Conservation (phyloP, 2,797 vertebrate genomes). For the Anolis apletophallus region DNA sequence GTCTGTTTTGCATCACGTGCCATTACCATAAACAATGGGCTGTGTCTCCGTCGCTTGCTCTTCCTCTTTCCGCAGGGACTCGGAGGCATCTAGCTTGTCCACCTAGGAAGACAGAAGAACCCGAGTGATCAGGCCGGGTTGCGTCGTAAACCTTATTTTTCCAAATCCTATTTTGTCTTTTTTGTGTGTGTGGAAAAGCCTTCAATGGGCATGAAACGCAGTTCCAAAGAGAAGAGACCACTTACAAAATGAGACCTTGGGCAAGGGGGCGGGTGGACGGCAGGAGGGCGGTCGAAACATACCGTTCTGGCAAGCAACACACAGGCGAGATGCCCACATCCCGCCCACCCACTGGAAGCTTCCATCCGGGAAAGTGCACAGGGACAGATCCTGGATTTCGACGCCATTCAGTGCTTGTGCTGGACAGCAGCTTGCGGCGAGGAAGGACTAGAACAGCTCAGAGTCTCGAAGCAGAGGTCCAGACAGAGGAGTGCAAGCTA, state of each 20-base stretch:
- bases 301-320: neutral
- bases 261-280: neutral
- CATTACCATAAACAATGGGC: slow-evolving; percentile 98
- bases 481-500: slow-evolving; percentile 57
- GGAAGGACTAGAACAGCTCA: slow-evolving; percentile 30
- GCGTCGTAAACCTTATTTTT: neutral
- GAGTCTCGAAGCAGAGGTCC: slow-evolving; percentile 32
- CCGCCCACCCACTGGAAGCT: neutral
- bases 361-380: neutral
- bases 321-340: neutral
- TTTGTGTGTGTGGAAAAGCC: slow-evolving; percentile 87
- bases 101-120: slow-evolving; percentile 84
- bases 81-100: slow-evolving; percentile 97
- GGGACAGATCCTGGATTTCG: neutral
- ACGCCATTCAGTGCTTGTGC: slow-evolving; percentile 20
- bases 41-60: slow-evolving; percentile 98
- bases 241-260: slow-evolving; percentile 66
- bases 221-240: slow-evolving; percentile 74
- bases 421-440: slow-evolving; percentile 29
- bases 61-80: slow-evolving; percentile 99
- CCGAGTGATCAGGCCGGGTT: slow-evolving; percentile 45
- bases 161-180: slow-evolving; percentile 26
- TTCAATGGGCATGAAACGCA: slow-evolving; percentile 78
- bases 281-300: slow-evolving; percentile 21
- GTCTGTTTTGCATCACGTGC: neutral